These are phyloP conservation scores for Eubasilissa regina DNA, from an alignment of 1,140 invertebrate genomes.

Conservation along the genomic window DNA sequence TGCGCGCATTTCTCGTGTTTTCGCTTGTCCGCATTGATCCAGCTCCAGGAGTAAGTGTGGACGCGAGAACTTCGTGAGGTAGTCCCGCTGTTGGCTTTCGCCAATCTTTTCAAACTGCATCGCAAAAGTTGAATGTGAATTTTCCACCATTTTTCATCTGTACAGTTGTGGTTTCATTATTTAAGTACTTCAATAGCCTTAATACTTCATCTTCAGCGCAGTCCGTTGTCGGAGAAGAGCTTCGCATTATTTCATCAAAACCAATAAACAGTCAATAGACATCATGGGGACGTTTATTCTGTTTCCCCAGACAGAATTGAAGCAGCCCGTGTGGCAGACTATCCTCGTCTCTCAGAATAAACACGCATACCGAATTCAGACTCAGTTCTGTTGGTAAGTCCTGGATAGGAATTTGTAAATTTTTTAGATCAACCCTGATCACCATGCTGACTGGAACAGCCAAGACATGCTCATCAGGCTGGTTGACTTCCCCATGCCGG, in stretches of 20 bases:
- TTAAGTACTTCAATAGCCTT: slow-evolving; percentile 3
- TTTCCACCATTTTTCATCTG: neutral
- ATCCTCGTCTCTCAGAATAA: no score
- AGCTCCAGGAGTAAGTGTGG: neutral
- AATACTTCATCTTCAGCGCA: neutral
- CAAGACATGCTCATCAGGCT: neutral
- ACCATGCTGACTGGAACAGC: neutral
- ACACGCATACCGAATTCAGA: no score
- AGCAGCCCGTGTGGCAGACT: neutral
- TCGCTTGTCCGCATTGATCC: neutral
- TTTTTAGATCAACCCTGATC: neutral
- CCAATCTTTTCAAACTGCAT: neutral
- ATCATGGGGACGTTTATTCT: neutral
- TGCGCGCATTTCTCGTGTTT: no score
- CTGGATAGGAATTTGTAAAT: neutral
- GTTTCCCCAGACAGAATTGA: neutral
- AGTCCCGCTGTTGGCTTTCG: neutral
- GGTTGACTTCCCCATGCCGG: slow-evolving; percentile 25
- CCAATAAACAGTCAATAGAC: neutral
- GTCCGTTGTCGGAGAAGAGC: no score
- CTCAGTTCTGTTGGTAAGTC: no score
- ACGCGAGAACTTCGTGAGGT: neutral
- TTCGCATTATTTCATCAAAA: slow-evolving; percentile 18
- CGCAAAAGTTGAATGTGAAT: neutral
- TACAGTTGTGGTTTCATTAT: neutral